Evolutionary conservation across 2,888 invertebrate species (phyloP), one percentile per base, ranked within the genome.

Genomic region (Hydropsyche betteni): DNA sequence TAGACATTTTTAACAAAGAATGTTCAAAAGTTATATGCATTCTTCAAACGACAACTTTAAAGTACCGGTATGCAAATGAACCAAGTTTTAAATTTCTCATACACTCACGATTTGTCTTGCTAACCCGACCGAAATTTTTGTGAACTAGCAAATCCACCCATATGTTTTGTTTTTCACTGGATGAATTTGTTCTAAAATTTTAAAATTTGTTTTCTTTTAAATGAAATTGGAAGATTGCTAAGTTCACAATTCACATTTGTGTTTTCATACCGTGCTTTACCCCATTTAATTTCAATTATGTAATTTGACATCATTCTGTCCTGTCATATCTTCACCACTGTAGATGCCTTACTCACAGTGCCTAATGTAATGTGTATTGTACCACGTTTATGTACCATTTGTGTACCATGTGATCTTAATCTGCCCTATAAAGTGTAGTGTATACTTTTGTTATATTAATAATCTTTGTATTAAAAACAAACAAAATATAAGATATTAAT

Each of bases 261-360:
- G 24, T 64, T 36, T 64, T 7, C 34, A 64, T 36, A 24, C 14
- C 36, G 64, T 12, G 64, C 64, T 64, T 64, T 36, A 10, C 64
- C 64, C 64, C 36, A 12, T 64, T 64, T 64, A 36, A 12, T 64
- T 64, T 64, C 12, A 36, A 10, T 34, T 33, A 36, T 64, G 64
- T 36, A 36, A 50, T 75, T 61, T 74, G 64, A 68, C 73, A 77
- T 75, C 69, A 74, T 76, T 76, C 76, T 76, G 71, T 84, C 85
- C 84, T 84, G 83, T 85, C 85, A 89, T 88, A 89, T 89, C 89
- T 86, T 87, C 87, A 85, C 90, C 91, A 91, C 90, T 92, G 92
- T 92, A 92, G 92, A 88, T 92, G 92, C 92, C 92, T 92, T 92
- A 92, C 90, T 91, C 91, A 91, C 92, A 92, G 92, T 92, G 92